A percentile compares a stretch with the other conserved stretches of the same genome.
These are phyloP conservation scores for Bos taurus DNA, from an alignment of 2,113 vertebrate species.

Conservation along the genomic window ARS-UCD2.0 NC_037332.1:85575001-85575500, in stretches of 20 bases:
- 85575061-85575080: not conserved
- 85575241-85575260: not conserved
- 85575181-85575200: not conserved
- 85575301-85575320: conserved; percentile 46
- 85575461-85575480: not conserved
- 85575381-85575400: not conserved
- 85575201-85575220: not conserved
- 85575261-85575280: conserved; percentile 1
- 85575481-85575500: not conserved
- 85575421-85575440: conserved; percentile 26
- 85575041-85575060: not conserved
- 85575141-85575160: not conserved
- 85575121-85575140: not conserved
- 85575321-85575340: conserved; percentile 17
- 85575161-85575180: not conserved
- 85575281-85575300: conserved; percentile 29
- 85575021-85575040: not conserved
- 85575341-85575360: conserved; percentile 44
- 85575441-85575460: not conserved
- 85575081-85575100: not conserved
- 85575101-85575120: not conserved
- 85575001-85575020: not conserved
- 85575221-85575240: not conserved
- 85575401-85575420: not conserved
- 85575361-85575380: conserved; percentile 4